phyloP scores from a whole-genome alignment of 2,797 vertebrate species.

The Channa striata region DNA sequence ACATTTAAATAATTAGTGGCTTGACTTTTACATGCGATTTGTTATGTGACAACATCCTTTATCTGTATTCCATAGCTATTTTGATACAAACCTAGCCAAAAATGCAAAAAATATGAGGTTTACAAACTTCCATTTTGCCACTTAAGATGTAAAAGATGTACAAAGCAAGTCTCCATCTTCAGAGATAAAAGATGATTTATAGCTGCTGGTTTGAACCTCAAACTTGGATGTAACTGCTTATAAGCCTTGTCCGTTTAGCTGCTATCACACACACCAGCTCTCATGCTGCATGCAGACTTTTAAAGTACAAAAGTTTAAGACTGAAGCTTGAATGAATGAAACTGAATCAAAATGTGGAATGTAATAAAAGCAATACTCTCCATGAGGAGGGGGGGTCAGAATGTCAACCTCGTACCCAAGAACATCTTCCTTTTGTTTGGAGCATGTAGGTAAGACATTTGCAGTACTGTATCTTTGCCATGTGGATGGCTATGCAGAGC shows the following conservation, averaged over 20 bases:
- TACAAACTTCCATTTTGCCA: conserved; percentile 77
- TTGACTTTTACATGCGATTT: conserved; percentile 49
- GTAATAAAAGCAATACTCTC: conserved; percentile 74
- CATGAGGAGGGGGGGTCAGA: conserved; percentile 42
- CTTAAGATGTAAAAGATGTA: conserved; percentile 61
- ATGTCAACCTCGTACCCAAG: conserved; percentile 51
- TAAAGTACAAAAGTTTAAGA: conserved; percentile 59
- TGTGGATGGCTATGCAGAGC: conserved; percentile 63
- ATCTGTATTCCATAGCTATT: conserved; percentile 75
- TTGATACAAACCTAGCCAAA: conserved; percentile 78
- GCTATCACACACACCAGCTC: conserved; percentile 71
- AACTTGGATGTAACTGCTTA: conserved; percentile 74
- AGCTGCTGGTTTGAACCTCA: conserved; percentile 68
- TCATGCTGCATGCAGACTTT: conserved; percentile 76
- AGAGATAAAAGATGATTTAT: conserved; percentile 58
- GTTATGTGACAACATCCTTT: conserved; percentile 67
- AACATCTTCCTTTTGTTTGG: conserved; percentile 55
- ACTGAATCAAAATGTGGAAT: conserved; percentile 75
- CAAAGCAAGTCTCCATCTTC: conserved; percentile 59
- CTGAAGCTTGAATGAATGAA: conserved; percentile 66
- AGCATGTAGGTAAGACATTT: conserved; percentile 60
- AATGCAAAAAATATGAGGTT: conserved; percentile 78
- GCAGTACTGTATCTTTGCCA: conserved; percentile 64
- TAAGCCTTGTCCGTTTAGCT: conserved; percentile 67
- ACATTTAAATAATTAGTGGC: conserved; percentile 38